These are phyloP conservation scores for Coremacera marginata DNA, from an alignment of 2,888 invertebrate species.

Conservation along the genomic window DNA sequence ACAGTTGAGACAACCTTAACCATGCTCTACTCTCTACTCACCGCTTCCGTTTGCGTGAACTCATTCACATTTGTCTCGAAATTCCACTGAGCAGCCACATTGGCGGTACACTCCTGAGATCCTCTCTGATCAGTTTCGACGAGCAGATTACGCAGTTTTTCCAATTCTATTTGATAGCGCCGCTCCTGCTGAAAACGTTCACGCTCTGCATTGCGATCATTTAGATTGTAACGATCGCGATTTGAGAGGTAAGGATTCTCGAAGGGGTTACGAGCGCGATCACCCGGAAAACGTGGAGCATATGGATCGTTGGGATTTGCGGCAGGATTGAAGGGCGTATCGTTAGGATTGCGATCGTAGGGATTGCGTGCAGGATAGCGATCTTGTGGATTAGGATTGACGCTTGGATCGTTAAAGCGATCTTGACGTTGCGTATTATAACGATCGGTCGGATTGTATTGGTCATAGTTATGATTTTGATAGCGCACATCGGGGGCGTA, in stretches of 20 bases:
- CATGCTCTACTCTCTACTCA: constrained; percentile 71
- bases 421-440: constrained; percentile 46
- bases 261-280: constrained; percentile 54
- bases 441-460: constrained; percentile 35
- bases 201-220: constrained; percentile 67
- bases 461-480: constrained; percentile 58
- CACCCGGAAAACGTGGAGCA: constrained; percentile 44
- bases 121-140: constrained; percentile 81
- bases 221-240: constrained; percentile 62
- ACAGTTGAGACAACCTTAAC: not conserved
- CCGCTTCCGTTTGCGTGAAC: constrained; percentile 84
- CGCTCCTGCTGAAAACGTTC: constrained; percentile 70
- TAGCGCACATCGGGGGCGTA: constrained; percentile 48
- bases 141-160: constrained; percentile 71
- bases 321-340: constrained; percentile 41
- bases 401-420: constrained; percentile 51
- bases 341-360: constrained; percentile 14
- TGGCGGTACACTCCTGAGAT: constrained; percentile 84
- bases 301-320: constrained; percentile 48
- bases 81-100: constrained; percentile 90
- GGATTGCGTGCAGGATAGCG: constrained; percentile 34
- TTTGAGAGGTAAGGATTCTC: constrained; percentile 58
- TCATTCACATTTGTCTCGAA: constrained; percentile 90
- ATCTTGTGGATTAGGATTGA: constrained; percentile 37
- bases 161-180: constrained; percentile 64